Evolutionary conservation across 2,113 vertebrate species (phyloP), one percentile per base, ranked within the genome.

Genomic region (Albula glossodonta): DNA sequence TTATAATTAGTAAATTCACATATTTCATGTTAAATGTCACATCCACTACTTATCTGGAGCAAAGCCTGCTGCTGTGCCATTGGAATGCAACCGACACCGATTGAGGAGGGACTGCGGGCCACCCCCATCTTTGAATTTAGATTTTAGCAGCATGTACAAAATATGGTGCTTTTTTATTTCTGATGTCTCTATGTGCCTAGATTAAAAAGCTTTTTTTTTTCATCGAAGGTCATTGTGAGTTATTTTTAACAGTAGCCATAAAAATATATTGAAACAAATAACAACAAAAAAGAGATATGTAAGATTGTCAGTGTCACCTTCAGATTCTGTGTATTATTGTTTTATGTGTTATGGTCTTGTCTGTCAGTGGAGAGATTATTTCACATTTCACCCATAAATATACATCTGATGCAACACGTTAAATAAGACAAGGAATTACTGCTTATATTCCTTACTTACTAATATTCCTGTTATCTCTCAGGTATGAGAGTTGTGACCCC

Each of bases 1-100:
- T 81, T 81, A 81, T 81, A 81, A 51, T 51, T 51, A 81, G 22
- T 81, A 52, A n/a, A 81, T 81, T 81, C 80, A 52, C 80, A 51
- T 51, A 50, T 80, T 53, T 52, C 51, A 52, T 81, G 49, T 51
- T 52, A 81, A 52, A 81, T 52, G 50, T 52, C 51, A 51, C 51
- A 81, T 51, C 53, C 5, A 19, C 19, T 81, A 81, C 80, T 12
- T 53, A 52, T n/a, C 25, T 74, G 3, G 70, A 22, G 10, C 70
- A 22, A 74, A 1, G n/a, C 17, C 22, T 74, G n/a, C 70, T 25
- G 70, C 70, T 2, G n/a, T 31, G 22, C 70, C 22, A 10, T 74
- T 74, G 22, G 31, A 74, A 74, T 31, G 9, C 0, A 31, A n/a
- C 19, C 31, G n/a, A 74, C n/a, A 74, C 6, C 53, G 12, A 56